phyloP scores from a whole-genome alignment of 2,797 vertebrate species.

The Hoplostethus atlanticus region DNA sequence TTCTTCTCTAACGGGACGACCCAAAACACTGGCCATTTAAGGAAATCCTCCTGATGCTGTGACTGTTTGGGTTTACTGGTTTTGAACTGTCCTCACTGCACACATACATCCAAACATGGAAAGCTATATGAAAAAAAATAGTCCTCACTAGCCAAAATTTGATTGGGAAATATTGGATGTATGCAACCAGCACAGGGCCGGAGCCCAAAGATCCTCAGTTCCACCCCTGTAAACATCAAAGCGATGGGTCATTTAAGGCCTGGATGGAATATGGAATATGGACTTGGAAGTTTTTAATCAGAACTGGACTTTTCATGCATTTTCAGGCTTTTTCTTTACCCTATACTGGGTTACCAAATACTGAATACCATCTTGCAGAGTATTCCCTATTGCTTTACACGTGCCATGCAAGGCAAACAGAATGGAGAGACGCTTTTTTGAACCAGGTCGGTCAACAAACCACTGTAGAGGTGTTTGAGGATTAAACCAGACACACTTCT shows the following conservation, averaged over 20 bases:
- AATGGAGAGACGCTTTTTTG: constrained; percentile 15
- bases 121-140: neutral
- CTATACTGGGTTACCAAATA: constrained; percentile 42
- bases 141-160: constrained; percentile 14
- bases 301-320: constrained; percentile 30
- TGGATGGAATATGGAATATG: constrained; percentile 29
- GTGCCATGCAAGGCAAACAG: constrained; percentile 15
- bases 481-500: constrained; percentile 18
- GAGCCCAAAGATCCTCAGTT: constrained; percentile 32
- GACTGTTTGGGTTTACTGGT: too few species aligned
- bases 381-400: constrained; percentile 35
- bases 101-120: constrained; percentile 4
- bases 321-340: constrained; percentile 47
- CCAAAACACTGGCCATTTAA: neutral
- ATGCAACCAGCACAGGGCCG: constrained; percentile 21
- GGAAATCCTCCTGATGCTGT: constrained; percentile 3
- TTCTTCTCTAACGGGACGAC: neutral
- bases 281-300: constrained; percentile 32
- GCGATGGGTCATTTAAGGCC: constrained; percentile 35
- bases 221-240: constrained; percentile 8
- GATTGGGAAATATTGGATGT: constrained; percentile 23
- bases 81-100: constrained; percentile 24
- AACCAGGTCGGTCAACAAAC: constrained; percentile 33
- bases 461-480: constrained; percentile 19
- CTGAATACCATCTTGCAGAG: neutral